A percentile compares a stretch with the other conserved stretches of the same genome.
These are phyloP conservation scores for Hyalella azteca DNA, from an alignment of 2,888 invertebrate genomes.

Conservation along the genomic window DNA sequence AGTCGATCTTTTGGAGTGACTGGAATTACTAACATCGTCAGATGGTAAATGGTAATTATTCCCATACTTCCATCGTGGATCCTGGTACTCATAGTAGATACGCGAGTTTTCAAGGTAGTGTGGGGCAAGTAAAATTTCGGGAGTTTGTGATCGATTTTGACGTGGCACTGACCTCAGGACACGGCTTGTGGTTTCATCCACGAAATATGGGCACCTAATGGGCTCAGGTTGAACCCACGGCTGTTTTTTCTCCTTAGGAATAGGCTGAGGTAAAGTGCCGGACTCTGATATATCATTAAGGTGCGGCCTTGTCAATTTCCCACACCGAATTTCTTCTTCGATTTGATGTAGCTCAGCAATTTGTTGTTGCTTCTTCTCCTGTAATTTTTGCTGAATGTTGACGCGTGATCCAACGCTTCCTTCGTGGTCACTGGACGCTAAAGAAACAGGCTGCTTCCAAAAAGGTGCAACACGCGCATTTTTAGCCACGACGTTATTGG, in stretches of 20 bases:
- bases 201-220: constrained; percentile 66
- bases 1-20: constrained; percentile 52
- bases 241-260: constrained; percentile 75
- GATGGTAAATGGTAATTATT: constrained; percentile 59
- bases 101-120: constrained; percentile 71
- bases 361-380: constrained; percentile 87
- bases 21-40: constrained; percentile 56
- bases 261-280: constrained; percentile 70
- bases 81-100: constrained; percentile 66
- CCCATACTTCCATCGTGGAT: constrained; percentile 65
- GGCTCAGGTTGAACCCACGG: constrained; percentile 67
- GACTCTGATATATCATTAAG: constrained; percentile 61
- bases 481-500: constrained; percentile 58
- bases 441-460: constrained; percentile 76
- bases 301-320: constrained; percentile 68
- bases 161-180: constrained; percentile 59
- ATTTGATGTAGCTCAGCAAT: constrained; percentile 80
- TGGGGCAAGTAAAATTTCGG: constrained; percentile 80
- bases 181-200: constrained; percentile 59
- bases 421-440: constrained; percentile 76
- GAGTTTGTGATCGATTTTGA: constrained; percentile 71
- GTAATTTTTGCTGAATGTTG: constrained; percentile 84
- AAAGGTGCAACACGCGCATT: constrained; percentile 67
- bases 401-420: constrained; percentile 78
- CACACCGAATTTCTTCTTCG: constrained; percentile 86